phyloP scores from a whole-genome alignment of 2,797 vertebrate genomes.

The Urophycis tenuis region DNA sequence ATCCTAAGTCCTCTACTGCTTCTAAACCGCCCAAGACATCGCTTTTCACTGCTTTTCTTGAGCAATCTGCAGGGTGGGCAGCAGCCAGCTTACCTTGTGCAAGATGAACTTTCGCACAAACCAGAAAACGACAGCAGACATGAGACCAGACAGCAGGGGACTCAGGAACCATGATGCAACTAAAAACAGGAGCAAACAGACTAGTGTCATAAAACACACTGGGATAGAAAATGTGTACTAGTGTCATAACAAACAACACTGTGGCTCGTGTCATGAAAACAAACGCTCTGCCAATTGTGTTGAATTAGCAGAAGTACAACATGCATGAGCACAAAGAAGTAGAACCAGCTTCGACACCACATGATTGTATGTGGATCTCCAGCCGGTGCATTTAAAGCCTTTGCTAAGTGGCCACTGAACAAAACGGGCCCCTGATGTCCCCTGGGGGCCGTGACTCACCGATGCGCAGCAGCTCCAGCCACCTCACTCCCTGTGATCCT shows the following conservation, averaged over 20 bases:
- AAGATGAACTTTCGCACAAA: slow-evolving; percentile 87
- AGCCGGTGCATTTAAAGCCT: not conserved
- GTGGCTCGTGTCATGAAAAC: no score
- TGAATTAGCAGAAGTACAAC: no score
- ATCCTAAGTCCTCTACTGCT: not conserved
- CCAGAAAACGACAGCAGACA: slow-evolving; percentile 91
- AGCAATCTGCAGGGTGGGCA: not conserved
- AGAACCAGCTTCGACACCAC: no score
- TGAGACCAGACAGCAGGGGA: slow-evolving; percentile 90
- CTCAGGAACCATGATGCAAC: slow-evolving; percentile 97
- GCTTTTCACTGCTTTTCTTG: not conserved
- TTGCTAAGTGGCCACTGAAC: not conserved
- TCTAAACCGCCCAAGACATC: not conserved
- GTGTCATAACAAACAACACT: no score
- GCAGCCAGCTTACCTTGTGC: slow-evolving; percentile 77
- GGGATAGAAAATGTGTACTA: not conserved
- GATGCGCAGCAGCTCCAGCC: slow-evolving; percentile 86
- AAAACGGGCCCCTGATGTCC: not conserved
- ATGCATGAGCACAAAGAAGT: no score
- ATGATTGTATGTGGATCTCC: not conserved
- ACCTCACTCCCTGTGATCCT: slow-evolving; percentile 84
- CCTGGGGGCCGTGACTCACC: slow-evolving; percentile 68
- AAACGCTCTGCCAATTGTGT: no score
- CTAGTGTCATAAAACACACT: not conserved
- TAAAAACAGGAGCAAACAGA: slow-evolving; percentile 52